These are phyloP conservation scores for Adoxophyes honmai DNA, from an alignment of 1,140 invertebrate species.

Conservation along the genomic window DNA sequence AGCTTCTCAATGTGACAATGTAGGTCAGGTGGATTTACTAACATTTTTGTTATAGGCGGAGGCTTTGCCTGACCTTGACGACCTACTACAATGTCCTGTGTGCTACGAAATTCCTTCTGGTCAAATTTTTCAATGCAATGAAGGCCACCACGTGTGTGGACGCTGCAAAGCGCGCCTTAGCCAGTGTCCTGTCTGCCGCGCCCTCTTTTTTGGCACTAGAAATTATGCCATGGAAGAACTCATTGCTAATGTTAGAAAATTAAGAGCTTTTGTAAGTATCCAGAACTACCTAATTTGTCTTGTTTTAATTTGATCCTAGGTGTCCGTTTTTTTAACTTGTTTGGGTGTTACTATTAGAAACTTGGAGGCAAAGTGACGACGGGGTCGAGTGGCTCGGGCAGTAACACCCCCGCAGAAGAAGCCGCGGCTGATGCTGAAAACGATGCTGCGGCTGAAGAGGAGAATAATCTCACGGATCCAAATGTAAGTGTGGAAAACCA, in stretches of 20 bases:
- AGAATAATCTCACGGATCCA: slow-evolving; percentile 30
- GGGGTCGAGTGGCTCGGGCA: slow-evolving; percentile 40
- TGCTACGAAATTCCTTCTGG: slow-evolving; percentile 69
- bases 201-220: slow-evolving; percentile 62
- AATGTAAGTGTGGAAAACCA: slow-evolving; percentile 30
- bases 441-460: slow-evolving; percentile 39
- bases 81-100: slow-evolving; percentile 71
- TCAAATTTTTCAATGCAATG: slow-evolving; percentile 72
- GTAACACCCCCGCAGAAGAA: slow-evolving; percentile 39
- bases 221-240: slow-evolving; percentile 74
- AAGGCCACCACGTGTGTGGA: slow-evolving; percentile 73
- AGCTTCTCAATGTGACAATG: too few species aligned
- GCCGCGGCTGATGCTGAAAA: slow-evolving; percentile 37
- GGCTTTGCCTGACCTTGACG: slow-evolving; percentile 61
- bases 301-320: too few species aligned
- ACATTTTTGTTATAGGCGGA: slow-evolving; percentile 44
- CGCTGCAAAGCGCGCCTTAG: slow-evolving; percentile 63
- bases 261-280: slow-evolving; percentile 58
- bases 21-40: too few species aligned
- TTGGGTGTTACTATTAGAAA: slow-evolving; percentile 39
- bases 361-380: slow-evolving; percentile 45
- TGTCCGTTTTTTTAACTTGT: background rate
- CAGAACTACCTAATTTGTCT: too few species aligned
- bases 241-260: slow-evolving; percentile 66
- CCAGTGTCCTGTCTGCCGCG: slow-evolving; percentile 68